phyloP scores from a whole-genome alignment of 2,797 vertebrate genomes.

The Sus cebifrons region DNA sequence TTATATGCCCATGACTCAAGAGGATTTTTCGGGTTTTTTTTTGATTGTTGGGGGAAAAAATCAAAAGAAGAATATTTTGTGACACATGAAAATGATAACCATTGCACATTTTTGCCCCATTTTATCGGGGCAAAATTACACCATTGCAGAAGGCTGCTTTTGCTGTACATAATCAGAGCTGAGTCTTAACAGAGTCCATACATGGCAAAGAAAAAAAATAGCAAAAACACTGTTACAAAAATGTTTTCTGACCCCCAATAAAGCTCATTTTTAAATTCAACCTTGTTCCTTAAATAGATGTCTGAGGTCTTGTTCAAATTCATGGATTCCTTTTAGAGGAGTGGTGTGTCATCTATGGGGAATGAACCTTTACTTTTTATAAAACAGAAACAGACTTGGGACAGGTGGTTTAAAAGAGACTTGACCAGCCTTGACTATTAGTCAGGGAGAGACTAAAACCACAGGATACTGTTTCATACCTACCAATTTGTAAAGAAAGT shows the following conservation, averaged over 20 bases:
- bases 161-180: background rate
- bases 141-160: background rate
- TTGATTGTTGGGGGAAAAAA: background rate
- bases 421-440: background rate
- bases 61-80: slow-evolving; percentile 25
- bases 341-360: background rate
- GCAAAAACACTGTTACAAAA: background rate
- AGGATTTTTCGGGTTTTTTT: background rate
- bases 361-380: background rate
- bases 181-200: background rate
- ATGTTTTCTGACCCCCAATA: background rate
- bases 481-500: background rate
- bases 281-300: background rate
- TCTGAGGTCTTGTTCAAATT: background rate
- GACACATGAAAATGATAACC: background rate
- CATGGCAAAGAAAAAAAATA: background rate
- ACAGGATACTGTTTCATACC: background rate
- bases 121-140: background rate
- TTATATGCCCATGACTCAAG: background rate
- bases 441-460: background rate
- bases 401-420: background rate
- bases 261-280: slow-evolving; percentile 40
- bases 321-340: slow-evolving; percentile 72
- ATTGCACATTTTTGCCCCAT: slow-evolving; percentile 10
- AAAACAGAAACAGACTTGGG: background rate